Evolutionary conservation across 2,113 vertebrate species (phyloP).

Genomic region (Helogale parvula): DNA sequence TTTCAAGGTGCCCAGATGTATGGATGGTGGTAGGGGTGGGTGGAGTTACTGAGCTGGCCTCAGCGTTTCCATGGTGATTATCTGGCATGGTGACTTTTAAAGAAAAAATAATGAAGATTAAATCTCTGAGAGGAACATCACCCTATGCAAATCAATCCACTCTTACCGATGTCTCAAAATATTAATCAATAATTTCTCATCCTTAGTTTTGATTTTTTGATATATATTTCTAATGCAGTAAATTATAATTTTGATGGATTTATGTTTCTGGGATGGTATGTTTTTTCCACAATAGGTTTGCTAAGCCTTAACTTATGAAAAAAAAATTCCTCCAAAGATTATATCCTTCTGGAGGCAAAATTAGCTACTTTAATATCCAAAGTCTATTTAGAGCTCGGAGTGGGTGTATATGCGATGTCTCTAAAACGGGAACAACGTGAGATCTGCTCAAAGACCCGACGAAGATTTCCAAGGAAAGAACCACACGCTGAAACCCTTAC

Average conservation of each 20-base stretch:
- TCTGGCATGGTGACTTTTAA: background rate
- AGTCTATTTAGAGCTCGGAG: background rate
- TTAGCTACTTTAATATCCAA: background rate
- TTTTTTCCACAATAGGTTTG: background rate
- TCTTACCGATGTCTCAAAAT: background rate
- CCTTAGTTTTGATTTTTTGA: background rate
- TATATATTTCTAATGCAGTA: background rate
- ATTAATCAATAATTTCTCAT: background rate
- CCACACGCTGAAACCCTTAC: background rate
- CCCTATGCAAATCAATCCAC: background rate
- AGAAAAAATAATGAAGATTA: background rate
- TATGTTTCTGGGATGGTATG: background rate
- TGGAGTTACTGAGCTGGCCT: background rate
- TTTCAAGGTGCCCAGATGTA: background rate
- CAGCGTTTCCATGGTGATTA: background rate
- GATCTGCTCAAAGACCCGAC: background rate
- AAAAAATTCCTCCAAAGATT: background rate
- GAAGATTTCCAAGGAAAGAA: background rate
- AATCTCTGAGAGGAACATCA: background rate
- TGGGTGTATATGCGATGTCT: background rate
- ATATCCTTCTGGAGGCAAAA: background rate
- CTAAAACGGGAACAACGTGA: background rate
- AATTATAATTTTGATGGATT: background rate
- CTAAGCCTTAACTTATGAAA: background rate
- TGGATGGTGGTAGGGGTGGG: rapidly evolving